Conservation (phyloP, 2,113 vertebrate genomes). For the western clawed frog (Xenopus tropicalis) region UCB_Xtro_10.0 CM004446.2:75672501-75673000, state of each 20-base stretch:
- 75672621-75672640: constrained; percentile 99
- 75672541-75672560: too few relatives aligned
- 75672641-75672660: constrained; percentile 99
- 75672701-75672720: background rate
- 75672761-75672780: constrained; percentile 34
- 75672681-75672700: background rate
- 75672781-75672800: background rate
- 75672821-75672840: background rate
- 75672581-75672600: background rate
- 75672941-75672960: constrained; percentile 78
- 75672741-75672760: constrained; percentile 33
- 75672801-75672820: constrained; percentile 2
- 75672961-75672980: constrained; percentile 94
- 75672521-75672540: too few relatives aligned
- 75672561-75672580: too few relatives aligned
- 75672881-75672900: constrained; percentile 2
- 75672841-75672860: constrained; percentile 3
- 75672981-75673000: constrained; percentile 51
- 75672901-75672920: constrained; percentile 46
- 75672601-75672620: constrained; percentile 98
- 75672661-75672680: constrained; percentile 98
- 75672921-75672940: constrained; percentile 76
- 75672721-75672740: background rate
- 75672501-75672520: too few relatives aligned
- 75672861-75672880: background rate